Conservation (phyloP, 1,140 invertebrate genomes). For the Conus ventricosus region DNA sequence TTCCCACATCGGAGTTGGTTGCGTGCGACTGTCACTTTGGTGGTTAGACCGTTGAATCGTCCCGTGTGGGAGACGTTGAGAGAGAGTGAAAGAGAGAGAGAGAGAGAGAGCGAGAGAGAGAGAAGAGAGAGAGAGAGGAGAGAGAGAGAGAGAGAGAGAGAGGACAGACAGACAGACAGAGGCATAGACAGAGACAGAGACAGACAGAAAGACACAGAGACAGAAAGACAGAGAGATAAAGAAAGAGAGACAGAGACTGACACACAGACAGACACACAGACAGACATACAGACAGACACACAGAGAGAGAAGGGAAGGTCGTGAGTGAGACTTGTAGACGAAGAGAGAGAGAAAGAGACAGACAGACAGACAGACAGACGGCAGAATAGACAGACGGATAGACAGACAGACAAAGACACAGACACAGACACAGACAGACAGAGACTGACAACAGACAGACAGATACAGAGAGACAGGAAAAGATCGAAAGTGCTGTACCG, state of each 20-base stretch:
- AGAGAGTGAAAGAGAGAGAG: too few species aligned
- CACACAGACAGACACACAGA: not conserved
- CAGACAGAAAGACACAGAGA: not conserved
- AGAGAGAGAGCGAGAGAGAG: not conserved
- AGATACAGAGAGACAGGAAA: too few species aligned
- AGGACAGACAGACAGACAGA: not conserved
- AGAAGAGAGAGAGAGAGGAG: slow-evolving; percentile 11
- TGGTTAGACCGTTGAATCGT: too few species aligned
- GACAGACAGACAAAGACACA: too few species aligned
- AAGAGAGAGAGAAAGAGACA: not conserved
- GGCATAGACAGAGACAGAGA: not conserved
- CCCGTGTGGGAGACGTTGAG: too few species aligned
- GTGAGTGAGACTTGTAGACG: not conserved
- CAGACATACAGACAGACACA: not conserved
- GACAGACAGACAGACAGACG: too few species aligned
- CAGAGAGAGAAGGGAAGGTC: not conserved
- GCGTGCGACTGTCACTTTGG: too few species aligned
- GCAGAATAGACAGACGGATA: too few species aligned
- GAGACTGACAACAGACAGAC: too few species aligned
- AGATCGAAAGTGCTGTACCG: not conserved
- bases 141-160: not conserved
- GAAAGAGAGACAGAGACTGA: not conserved
- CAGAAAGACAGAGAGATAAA: not conserved
- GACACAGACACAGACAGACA: too few species aligned
- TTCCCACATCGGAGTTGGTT: too few species aligned